Base-by-base conservation (phyloP, 2,113 vertebrate genomes). In the Pyxicephalus adspersus region DNA sequence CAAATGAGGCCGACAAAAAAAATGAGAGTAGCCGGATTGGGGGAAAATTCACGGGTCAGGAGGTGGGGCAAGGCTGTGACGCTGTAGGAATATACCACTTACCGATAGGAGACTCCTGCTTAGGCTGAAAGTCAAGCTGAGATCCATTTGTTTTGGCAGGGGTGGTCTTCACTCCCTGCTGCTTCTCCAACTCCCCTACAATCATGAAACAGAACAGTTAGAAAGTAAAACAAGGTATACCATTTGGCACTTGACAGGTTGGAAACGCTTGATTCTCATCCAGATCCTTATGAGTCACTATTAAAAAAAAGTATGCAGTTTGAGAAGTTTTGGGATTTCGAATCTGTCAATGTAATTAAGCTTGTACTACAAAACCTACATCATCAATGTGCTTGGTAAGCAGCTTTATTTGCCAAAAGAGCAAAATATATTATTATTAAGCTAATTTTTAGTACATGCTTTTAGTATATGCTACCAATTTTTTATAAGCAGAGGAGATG, bases 131-230 rank as follows among this genome's bases (percentile, higher is more conserved):
- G 70, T 97, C 96, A 88, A 94, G 87, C 87, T 96, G 98, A 71
- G 94, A 91, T 11, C 95, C 96, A 0, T 95, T 94, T 50, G 92
- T 92, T 87, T 95, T 96, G 79, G 93, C 88, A 19, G 94, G 89
- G 8, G 95, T 93, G 17, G 90, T 89, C 90, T 95, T 96, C 76
- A 91, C 87, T 45, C 95, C 95, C 81, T 97, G 97, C 80, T 99
- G 96, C 86, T 95, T 96, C 89, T 99, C 97, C 84, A 99, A 84
- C 83, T 99, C 98, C 98, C 97, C 97, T 99, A 25, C 18, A 84
- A 83, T 38, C 8, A 72, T 17, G n/a, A 73, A 18, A 72, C 23
- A 26, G 4, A 23, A 28, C 29, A 23, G 22, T 38, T 29, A 66
- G n/a, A 64, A 22, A 45, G 83, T 63, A 15, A 83, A 66, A 77